Conservation (phyloP, 1,140 invertebrate genomes). For the Bombus vancouverensis region DNA sequence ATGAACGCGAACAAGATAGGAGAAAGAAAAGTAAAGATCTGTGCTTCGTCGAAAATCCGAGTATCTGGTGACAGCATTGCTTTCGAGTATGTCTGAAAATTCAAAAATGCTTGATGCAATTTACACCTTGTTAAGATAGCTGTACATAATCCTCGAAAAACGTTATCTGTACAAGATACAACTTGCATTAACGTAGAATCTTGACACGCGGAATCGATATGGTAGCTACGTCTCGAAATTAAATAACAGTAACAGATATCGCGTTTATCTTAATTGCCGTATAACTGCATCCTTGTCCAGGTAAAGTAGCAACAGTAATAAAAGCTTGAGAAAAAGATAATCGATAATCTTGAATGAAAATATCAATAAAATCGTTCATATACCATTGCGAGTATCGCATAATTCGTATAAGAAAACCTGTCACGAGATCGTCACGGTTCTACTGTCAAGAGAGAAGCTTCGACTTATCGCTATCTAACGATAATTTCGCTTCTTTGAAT, state of each 20-base stretch:
- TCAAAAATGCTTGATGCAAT: neutral
- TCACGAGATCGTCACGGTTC: neutral
- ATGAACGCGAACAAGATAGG: no score
- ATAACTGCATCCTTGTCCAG: neutral
- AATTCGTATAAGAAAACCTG: neutral
- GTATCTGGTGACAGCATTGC: neutral
- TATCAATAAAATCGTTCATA: neutral
- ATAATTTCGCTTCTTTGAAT: neutral
- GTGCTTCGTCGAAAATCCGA: neutral
- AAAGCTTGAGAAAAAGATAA: neutral
- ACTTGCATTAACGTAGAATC: neutral
- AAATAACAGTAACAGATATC: neutral
- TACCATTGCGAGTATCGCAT: neutral
- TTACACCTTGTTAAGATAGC: neutral
- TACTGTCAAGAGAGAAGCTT: neutral
- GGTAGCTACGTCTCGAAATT: conserved; percentile 2
- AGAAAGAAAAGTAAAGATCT: no score
- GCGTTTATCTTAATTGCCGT: conserved; percentile 17
- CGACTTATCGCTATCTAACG: no score
- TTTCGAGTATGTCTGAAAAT: neutral
- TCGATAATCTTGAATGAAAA: neutral
- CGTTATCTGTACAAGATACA: neutral
- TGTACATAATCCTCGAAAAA: no score
- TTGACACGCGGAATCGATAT: neutral
- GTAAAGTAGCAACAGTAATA: neutral